phyloP scores from a whole-genome alignment of 2,113 vertebrate genomes.

The Pseudorectes ferrugineus region DNA sequence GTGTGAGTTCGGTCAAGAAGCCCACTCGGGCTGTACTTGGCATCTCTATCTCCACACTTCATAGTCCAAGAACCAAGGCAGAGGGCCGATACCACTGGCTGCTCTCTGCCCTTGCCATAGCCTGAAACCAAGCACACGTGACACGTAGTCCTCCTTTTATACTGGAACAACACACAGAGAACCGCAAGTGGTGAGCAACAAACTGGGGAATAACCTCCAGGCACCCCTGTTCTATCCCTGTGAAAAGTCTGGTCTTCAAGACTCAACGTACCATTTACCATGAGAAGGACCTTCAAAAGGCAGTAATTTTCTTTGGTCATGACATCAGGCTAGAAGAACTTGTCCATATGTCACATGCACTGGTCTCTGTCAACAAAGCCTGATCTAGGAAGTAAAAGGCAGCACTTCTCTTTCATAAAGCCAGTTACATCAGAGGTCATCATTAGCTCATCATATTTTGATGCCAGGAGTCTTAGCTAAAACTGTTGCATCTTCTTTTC shows the following conservation, averaged over 20 bases:
- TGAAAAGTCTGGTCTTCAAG: background rate
- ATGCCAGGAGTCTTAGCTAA: background rate
- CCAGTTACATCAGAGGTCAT: background rate
- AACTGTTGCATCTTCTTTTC: background rate
- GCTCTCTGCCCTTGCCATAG: background rate
- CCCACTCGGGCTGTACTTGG: background rate
- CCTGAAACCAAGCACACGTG: fast-evolving
- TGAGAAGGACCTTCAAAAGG: background rate
- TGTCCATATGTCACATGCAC: background rate
- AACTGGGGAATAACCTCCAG: background rate
- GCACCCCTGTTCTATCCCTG: background rate
- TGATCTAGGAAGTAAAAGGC: background rate
- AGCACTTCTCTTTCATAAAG: background rate
- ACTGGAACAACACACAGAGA: background rate
- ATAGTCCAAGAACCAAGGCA: background rate
- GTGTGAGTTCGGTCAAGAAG: background rate
- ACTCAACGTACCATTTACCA: fast-evolving
- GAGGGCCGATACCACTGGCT: background rate
- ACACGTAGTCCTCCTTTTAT: fast-evolving
- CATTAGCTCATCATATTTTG: background rate
- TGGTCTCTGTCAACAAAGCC: background rate
- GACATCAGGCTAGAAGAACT: background rate
- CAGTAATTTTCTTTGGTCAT: background rate
- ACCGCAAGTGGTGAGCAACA: background rate
- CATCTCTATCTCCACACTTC: background rate